Base-by-base conservation (phyloP, 2,113 vertebrate species). In the Geothlypis trichas region DNA sequence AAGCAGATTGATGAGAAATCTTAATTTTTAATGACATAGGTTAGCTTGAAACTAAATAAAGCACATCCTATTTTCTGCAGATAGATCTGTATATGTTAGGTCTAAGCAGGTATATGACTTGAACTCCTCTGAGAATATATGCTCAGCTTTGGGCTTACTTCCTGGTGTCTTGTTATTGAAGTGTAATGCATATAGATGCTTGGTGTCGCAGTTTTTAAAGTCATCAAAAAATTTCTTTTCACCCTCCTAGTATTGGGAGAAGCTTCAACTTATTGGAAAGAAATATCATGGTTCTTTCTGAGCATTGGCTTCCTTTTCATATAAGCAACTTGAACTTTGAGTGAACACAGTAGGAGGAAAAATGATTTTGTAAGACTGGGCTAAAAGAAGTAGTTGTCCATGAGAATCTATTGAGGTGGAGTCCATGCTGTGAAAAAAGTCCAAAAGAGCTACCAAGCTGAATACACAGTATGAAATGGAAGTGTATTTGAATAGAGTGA, bases 371-470 rank as follows among this genome's bases (percentile, higher is more conserved):
- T 89, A 87, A 49, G 37, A 19, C 68, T 7, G 12, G 52, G 71
- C 63, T 73, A 89, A 84, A 91, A 87, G 62, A 42, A 85, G 65
- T 41, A 59, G 54, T 68, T 87, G 77, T 91, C 73, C 58, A 10
- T 42, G 35, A 92, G 52, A 93, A 58, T 92, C 71, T 90, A 30
- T 78, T 93, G 90, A 91, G 82, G 27, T 87, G 55, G 73, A 91
- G 73, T 82, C 84, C 79, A 76, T 87, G 79, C 89, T 95, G 89
- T 88, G 86, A 74, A 74, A 81, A 92, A 94, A 95, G 87, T 93
- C 84, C 74, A 59, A 49, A 83, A 84, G 68, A 82, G 55, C n/a
- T 39, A 42, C 79, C 54, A 75, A 78, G 57, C 28, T 82, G 69
- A 94, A 75, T 91, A 79, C 92, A 74, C 66, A 41, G 62, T 84